Conservation (phyloP, 2,113 vertebrate genomes). For the Fregetta grallaria region DNA sequence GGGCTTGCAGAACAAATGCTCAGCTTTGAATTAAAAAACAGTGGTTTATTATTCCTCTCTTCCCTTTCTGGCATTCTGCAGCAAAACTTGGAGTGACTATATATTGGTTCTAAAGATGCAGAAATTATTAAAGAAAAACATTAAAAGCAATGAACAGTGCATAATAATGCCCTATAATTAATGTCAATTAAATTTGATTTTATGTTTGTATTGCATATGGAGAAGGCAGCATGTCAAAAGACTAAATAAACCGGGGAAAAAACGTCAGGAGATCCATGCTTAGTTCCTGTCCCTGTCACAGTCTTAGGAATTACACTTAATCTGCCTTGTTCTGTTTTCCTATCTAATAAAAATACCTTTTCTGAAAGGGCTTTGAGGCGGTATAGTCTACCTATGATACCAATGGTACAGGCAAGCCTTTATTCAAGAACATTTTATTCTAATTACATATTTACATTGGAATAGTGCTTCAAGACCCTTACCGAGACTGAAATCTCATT, state of each 20-base stretch:
- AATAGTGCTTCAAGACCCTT: background rate
- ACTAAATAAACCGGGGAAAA: background rate
- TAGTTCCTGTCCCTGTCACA: background rate
- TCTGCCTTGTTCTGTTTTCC: background rate
- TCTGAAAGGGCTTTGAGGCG: background rate
- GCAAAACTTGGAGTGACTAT: background rate
- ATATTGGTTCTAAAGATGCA: background rate
- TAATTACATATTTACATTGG: background rate
- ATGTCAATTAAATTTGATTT: background rate
- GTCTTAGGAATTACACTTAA: background rate
- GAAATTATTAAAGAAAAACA: background rate
- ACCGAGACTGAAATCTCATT: background rate
- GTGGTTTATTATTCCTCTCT: background rate
- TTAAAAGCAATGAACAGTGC: background rate
- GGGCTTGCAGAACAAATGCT: constrained; percentile 22
- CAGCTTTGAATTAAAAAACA: constrained; percentile 45
- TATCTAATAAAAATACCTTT: background rate
- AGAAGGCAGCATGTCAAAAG: background rate
- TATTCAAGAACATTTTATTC: background rate
- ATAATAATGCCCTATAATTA: background rate
- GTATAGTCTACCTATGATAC: background rate
- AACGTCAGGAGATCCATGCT: background rate
- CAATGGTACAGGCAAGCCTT: background rate
- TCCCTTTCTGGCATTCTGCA: constrained; percentile 35
- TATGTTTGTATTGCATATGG: background rate